Conservation (phyloP, 1,140 invertebrate genomes). For the Drosophila triauraria region DNA sequence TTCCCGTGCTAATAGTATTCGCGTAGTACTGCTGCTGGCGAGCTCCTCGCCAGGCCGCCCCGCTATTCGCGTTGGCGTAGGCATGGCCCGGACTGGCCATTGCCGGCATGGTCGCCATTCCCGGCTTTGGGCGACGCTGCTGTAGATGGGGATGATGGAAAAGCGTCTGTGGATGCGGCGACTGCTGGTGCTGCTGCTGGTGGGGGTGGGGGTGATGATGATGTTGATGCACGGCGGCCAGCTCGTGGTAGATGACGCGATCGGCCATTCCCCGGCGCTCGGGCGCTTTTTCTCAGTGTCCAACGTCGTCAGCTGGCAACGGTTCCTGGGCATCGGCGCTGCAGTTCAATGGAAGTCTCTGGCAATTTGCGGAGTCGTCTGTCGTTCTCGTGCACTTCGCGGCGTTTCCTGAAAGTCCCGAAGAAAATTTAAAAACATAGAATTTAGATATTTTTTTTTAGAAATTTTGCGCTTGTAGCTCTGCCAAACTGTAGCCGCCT, state of each 20-base stretch:
- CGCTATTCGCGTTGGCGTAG: conserved; percentile 17
- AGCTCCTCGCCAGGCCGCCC: conserved; percentile 4
- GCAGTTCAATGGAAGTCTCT: background rate
- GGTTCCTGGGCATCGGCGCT: conserved; percentile 15
- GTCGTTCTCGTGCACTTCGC: background rate
- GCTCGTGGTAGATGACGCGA: conserved; percentile 26
- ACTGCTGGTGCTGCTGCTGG: conserved; percentile 1
- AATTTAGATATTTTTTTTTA: background rate
- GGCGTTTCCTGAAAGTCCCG: background rate
- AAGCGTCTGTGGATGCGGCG: conserved; percentile 1
- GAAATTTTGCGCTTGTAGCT: background rate
- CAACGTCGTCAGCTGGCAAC: background rate
- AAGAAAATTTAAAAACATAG: background rate
- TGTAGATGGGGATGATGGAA: conserved; percentile 11
- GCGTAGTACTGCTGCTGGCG: conserved; percentile 1
- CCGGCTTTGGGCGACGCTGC: conserved; percentile 20
- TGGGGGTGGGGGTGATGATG: conserved; percentile 1
- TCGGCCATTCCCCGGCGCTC: conserved; percentile 22
- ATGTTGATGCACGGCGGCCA: conserved; percentile 19
- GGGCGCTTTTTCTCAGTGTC: conserved; percentile 3
- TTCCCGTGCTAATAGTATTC: background rate
- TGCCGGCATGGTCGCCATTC: conserved; percentile 10
- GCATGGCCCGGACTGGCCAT: conserved; percentile 9
- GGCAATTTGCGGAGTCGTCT: background rate
- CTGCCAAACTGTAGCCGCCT: background rate